Percentiles rank a stretch among this genome's conserved stretches.
Conservation (phyloP, 2,888 invertebrate species). For the Melanchra persicariae region DNA sequence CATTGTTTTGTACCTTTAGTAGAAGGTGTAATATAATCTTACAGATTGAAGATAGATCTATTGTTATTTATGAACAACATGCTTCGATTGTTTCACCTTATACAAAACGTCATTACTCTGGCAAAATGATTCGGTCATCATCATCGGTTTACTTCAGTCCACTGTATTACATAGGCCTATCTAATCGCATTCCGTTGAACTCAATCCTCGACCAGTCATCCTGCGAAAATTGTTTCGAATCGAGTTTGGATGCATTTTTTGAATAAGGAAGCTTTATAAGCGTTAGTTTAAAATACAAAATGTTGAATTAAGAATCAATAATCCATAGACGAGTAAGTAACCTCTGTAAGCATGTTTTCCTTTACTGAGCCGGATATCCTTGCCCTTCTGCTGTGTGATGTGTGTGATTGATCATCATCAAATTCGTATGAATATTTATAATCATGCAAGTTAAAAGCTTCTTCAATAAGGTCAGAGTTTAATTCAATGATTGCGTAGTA, state of each 20-base stretch:
- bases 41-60: not conserved
- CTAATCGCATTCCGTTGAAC: not conserved
- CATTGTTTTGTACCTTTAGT: conserved; percentile 7
- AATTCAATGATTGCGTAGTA: conserved; percentile 11
- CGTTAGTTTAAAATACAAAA: no score
- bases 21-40: not conserved
- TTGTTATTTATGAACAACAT: not conserved
- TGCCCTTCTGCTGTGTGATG: not conserved
- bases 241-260: not conserved
- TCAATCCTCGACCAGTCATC: not conserved
- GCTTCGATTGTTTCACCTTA: not conserved
- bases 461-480: conserved; percentile 39
- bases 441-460: conserved; percentile 26
- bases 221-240: not conserved
- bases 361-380: conserved; percentile 29
- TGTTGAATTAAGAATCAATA: not conserved
- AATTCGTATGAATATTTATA: conserved; percentile 50
- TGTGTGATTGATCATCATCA: conserved; percentile 47
- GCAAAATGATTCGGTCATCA: not conserved
- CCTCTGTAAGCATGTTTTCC: not conserved
- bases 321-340: not conserved
- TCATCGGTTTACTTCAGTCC: not conserved
- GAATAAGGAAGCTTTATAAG: not conserved
- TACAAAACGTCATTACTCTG: not conserved
- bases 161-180: not conserved